Evolutionary conservation across 2,113 vertebrate species (phyloP).

Genomic region (Albula glossodonta): DNA sequence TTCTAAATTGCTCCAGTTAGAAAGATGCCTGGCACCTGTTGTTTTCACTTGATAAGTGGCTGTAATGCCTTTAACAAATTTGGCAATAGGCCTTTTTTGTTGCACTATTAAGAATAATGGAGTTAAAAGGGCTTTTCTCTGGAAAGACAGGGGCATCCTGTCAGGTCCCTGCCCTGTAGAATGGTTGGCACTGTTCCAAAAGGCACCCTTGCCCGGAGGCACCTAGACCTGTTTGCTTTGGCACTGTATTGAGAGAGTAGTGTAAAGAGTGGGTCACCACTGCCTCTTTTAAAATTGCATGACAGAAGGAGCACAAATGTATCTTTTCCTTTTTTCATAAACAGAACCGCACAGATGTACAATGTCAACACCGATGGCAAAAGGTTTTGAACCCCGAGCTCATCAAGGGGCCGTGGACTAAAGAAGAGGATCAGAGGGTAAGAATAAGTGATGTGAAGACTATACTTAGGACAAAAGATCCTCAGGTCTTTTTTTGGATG

Average conservation of each 20-base stretch:
- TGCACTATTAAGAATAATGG: no score
- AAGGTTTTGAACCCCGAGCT: conserved; percentile 98
- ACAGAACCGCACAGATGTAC: conserved; percentile 96
- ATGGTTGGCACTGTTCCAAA: neutral
- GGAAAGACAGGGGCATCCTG: neutral
- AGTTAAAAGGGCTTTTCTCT: neutral
- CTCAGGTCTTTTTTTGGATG: no score
- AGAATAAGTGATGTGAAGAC: conserved; percentile 40
- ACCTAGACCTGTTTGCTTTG: neutral
- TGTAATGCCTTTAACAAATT: neutral
- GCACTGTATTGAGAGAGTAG: neutral
- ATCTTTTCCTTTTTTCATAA: neutral
- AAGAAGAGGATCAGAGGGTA: conserved; percentile 98
- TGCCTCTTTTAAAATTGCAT: neutral
- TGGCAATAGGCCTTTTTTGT: neutral
- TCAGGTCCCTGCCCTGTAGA: neutral
- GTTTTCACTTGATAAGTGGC: conserved; percentile 20
- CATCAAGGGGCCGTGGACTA: conserved; percentile 98
- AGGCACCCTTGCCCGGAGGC: neutral
- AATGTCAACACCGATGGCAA: conserved; percentile 98
- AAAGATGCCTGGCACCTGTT: conserved; percentile 45
- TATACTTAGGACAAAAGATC: no score
- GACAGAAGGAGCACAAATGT: neutral
- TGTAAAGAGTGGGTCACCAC: neutral
- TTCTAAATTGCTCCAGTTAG: conserved; percentile 31